Conservation (phyloP, 2,888 invertebrate species). For the Theodoxus fluviatilis region DNA sequence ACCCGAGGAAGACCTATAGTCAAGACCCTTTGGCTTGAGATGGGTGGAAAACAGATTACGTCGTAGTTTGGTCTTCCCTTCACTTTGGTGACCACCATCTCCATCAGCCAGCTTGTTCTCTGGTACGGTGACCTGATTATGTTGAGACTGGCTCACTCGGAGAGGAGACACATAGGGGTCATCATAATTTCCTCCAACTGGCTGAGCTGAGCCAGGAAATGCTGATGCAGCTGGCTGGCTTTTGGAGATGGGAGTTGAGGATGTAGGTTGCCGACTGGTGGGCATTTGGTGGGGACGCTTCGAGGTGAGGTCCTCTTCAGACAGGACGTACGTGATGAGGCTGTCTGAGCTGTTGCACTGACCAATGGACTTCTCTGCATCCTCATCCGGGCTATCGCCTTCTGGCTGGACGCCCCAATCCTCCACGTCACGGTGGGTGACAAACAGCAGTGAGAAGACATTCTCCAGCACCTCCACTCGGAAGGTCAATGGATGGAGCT, state of each 20-base stretch:
- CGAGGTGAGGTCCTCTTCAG: constrained; percentile 32
- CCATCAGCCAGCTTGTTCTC: too few species aligned
- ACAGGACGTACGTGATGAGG: constrained; percentile 31
- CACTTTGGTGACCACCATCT: too few species aligned
- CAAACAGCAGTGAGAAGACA: constrained; percentile 76
- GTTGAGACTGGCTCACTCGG: too few species aligned
- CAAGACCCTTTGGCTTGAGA: too few species aligned
- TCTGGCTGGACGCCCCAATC: constrained; percentile 67
- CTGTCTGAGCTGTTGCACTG: constrained; percentile 34
- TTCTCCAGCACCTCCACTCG: constrained; percentile 75
- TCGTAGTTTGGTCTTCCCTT: too few species aligned
- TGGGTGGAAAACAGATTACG: too few species aligned
- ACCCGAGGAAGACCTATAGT: too few species aligned
- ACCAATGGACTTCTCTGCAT: constrained; percentile 39
- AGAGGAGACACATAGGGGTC: too few species aligned
- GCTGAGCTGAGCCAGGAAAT: too few species aligned
- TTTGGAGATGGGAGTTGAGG: neutral
- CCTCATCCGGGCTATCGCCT: constrained; percentile 46
- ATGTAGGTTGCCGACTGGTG: constrained; percentile 21
- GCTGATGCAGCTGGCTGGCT: neutral
- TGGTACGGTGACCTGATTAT: too few species aligned
- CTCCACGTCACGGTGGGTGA: constrained; percentile 73
- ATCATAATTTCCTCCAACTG: constrained; percentile 39
- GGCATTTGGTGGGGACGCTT: neutral
- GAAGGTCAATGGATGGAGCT: constrained; percentile 55